Evolutionary conservation across 2,888 invertebrate species (phyloP).

Genomic region (Hipparchia sbordonii): DNA sequence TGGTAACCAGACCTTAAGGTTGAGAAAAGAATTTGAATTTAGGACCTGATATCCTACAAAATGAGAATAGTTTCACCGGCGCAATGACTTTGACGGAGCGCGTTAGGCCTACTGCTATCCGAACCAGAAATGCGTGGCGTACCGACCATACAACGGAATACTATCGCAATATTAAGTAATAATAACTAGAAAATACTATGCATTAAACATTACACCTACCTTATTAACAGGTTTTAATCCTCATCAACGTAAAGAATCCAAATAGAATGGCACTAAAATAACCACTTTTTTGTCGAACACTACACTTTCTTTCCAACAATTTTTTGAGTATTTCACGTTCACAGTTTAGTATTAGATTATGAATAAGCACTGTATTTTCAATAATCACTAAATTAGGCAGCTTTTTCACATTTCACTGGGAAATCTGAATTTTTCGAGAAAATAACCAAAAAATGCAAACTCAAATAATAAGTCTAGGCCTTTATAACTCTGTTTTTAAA

Average conservation of each 20-base stretch:
- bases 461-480: neutral
- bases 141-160: neutral
- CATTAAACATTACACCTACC: constrained; percentile 51
- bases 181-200: neutral
- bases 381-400: constrained; percentile 8
- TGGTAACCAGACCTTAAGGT: no score
- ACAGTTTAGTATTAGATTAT: constrained; percentile 4
- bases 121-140: constrained; percentile 33
- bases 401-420: constrained; percentile 25
- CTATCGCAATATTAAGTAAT: constrained; percentile 5
- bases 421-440: constrained; percentile 20
- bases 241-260: constrained; percentile 68
- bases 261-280: constrained; percentile 44
- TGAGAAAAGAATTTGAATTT: constrained; percentile 1
- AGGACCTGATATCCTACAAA: neutral
- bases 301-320: constrained; percentile 16
- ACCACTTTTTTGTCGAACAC: constrained; percentile 33
- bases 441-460: neutral
- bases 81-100: constrained; percentile 44
- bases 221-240: constrained; percentile 62
- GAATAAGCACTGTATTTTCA: constrained; percentile 3
- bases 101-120: constrained; percentile 55
- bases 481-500: neutral
- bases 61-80: constrained; percentile 12
- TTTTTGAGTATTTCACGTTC: constrained; percentile 4